Base-by-base conservation (phyloP, 30 jellyfish, hydroid and myxozoan genomes). In the Nemopilema nomurai region DNA sequence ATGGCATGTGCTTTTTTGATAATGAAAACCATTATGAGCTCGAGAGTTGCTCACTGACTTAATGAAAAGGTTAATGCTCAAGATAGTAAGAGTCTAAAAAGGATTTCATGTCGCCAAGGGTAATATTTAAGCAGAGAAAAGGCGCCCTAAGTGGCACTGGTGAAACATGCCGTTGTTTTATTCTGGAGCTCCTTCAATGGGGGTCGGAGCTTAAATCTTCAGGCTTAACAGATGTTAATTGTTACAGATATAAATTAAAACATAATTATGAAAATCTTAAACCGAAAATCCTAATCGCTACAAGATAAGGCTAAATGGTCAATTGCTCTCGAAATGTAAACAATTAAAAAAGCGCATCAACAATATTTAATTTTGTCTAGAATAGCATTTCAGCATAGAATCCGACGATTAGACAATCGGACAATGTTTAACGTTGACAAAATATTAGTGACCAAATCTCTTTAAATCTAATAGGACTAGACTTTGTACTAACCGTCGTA, bases 181-280 rank as follows among this genome's bases (percentile, higher is more conserved):
- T 41, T 41, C 13, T 41, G 57, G 57, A 41, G 13, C 13, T 41
- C 57, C 9, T 13, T 41, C 57, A 41, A 41, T 41, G 57, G 57
- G 76, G 76, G 32, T n/a, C 28, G 41, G 67, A 30, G 87, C 57
- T 77, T 73, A 77, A 77, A 31, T 52, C 49, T 30, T 20, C 29
- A 27, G 77, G 87, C 66, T 77, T 77, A 77, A 77, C 75, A 24
- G 24, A 77, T 77, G 67, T 53, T 57, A 77, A 53, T 77, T 77
- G 87, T 77, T 77, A 52, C 87, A 32, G 77, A 77, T 77, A 27
- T 62, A 7, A 77, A 77, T 77, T 64, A 77, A 26, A 52, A 62
- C 73, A 20, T 19, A 25, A 49, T 29, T 28, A 51, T 33, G 68
- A 73, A 51, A 49, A 32, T 73, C 83, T 24, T 67, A 67, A 67